Conservation (phyloP, 2,888 invertebrate genomes). For the Ganaspis brasiliensis region DNA sequence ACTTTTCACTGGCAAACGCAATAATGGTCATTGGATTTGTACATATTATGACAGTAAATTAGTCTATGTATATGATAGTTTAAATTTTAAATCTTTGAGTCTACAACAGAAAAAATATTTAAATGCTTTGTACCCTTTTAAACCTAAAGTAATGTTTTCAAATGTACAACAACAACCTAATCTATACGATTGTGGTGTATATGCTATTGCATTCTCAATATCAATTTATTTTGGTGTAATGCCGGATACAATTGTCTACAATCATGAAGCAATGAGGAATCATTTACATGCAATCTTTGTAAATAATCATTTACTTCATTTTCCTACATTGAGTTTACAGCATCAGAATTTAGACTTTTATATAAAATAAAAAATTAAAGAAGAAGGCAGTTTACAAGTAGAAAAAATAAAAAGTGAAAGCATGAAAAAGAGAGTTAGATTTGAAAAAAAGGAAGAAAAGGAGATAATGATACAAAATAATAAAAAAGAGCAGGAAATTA, state of each 20-base stretch:
- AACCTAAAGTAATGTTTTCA: not conserved
- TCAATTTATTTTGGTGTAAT: not conserved
- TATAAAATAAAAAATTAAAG: no score
- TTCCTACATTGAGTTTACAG: no score
- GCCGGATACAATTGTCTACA: not conserved
- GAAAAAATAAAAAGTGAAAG: no score
- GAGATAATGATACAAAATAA: no score
- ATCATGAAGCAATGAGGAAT: not conserved
- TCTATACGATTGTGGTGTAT: not conserved
- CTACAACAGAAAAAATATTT: not conserved
- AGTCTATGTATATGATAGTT: not conserved
- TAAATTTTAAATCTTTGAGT: not conserved
- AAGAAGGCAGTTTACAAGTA: no score
- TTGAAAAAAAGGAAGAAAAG: no score
- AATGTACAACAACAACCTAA: not conserved
- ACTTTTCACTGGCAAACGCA: not conserved
- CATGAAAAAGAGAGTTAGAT: no score
- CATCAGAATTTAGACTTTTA: no score
- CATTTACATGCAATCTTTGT: not conserved
- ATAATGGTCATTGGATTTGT: not conserved
- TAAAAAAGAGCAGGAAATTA: no score
- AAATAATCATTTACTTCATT: no score
- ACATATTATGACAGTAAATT: not conserved
- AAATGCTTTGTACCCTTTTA: not conserved
- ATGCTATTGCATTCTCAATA: slow-evolving; percentile 9